A percentile compares a stretch with the other conserved stretches of the same genome.
Conservation (phyloP, 2,113 vertebrate genomes). For the Stictonetta naevosa region DNA sequence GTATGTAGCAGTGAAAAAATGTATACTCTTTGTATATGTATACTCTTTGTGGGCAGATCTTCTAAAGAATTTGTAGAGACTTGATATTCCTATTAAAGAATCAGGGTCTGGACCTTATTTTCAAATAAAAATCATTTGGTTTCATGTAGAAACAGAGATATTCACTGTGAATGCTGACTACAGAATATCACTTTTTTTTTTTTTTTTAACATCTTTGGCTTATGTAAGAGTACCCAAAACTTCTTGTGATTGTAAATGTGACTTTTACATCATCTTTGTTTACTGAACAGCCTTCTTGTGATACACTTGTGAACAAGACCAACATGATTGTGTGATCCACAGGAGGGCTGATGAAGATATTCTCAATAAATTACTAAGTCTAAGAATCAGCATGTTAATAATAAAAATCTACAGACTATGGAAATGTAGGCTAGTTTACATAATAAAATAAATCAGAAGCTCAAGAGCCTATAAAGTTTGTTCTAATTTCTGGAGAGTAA, state of each 20-base stretch:
- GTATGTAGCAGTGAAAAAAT: not conserved
- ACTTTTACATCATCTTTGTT: not conserved
- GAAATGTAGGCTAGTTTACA: not conserved
- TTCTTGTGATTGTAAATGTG: not conserved
- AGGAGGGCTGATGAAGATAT: not conserved
- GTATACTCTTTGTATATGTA: not conserved
- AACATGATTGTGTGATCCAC: not conserved
- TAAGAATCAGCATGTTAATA: not conserved
- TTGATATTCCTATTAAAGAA: not conserved
- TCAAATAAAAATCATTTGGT: not conserved
- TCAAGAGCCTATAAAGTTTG: conserved; percentile 23
- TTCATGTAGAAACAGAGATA: not conserved
- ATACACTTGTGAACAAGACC: not conserved
- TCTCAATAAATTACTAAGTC: not conserved
- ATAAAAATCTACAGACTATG: not conserved
- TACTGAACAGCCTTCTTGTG: not conserved
- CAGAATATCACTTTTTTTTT: not conserved
- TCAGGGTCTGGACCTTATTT: fast-evolving
- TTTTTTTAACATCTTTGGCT: not conserved
- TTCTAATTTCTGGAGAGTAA: conserved; percentile 28
- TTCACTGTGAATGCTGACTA: not conserved
- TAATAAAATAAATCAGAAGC: conserved; percentile 20
- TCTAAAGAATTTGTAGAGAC: not conserved
- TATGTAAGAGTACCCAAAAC: not conserved
- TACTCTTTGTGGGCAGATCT: not conserved